A percentile compares a stretch with the other conserved stretches of the same genome.
Conservation (phyloP, 2,888 invertebrate species). For the Allophyes oxyacanthae region DNA sequence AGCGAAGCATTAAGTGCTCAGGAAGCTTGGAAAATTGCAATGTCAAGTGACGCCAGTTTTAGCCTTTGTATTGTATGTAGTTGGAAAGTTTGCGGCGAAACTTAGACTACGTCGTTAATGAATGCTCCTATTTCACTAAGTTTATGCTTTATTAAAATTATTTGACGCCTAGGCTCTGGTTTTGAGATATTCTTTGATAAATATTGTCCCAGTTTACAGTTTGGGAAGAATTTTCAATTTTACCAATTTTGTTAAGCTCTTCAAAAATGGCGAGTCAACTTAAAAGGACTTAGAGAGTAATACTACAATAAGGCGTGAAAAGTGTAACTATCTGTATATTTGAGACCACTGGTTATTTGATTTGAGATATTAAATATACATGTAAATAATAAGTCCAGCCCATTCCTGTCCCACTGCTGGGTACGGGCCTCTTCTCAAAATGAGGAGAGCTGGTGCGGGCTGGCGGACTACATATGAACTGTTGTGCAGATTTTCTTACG, state of each 20-base stretch:
- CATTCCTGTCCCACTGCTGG: no score
- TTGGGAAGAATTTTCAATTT: constrained; percentile 1
- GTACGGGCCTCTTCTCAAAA: no score
- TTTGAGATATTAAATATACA: no score
- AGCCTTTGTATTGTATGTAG: constrained; percentile 55
- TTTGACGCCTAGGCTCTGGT: constrained; percentile 22
- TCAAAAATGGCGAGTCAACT: constrained; percentile 36
- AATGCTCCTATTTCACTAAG: constrained; percentile 56
- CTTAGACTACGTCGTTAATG: constrained; percentile 43
- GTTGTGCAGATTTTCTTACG: no score
- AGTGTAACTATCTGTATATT: no score
- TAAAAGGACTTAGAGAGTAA: constrained; percentile 30
- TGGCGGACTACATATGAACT: no score
- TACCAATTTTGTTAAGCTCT: constrained; percentile 13
- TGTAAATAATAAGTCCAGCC: no score
- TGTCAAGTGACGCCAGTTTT: constrained; percentile 63
- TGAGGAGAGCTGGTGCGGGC: no score
- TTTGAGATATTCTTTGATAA: constrained; percentile 18
- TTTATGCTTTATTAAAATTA: constrained; percentile 60
- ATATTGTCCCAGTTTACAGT: not conserved
- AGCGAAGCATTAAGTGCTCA: constrained; percentile 59
- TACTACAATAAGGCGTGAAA: no score
- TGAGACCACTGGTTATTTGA: no score
- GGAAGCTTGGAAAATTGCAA: constrained; percentile 68
- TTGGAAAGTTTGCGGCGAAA: constrained; percentile 57